Percentiles rank a stretch among this genome's conserved stretches.
These are phyloP conservation scores for Stercorarius parasiticus DNA, from an alignment of 2,113 vertebrate genomes.

Conservation along the genomic window DNA sequence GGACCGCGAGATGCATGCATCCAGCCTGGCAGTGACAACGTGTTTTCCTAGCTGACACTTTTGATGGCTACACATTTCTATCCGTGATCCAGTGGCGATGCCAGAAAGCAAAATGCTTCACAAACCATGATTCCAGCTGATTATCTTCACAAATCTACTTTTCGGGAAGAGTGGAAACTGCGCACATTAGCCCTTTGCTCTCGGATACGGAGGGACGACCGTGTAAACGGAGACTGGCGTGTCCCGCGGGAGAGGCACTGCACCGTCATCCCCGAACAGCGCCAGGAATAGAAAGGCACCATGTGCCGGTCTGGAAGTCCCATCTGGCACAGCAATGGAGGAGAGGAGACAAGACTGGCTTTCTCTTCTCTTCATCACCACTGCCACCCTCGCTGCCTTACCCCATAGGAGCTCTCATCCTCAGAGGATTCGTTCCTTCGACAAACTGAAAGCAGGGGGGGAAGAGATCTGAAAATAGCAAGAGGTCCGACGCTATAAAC, in stretches of 20 bases:
- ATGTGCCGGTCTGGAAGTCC: background rate
- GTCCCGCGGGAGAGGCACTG: background rate
- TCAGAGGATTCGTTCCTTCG: background rate
- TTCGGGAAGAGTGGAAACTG: background rate
- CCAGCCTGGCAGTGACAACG: background rate
- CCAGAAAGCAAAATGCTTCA: background rate
- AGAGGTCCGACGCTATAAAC: background rate
- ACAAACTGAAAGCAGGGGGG: background rate
- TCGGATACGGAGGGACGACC: background rate
- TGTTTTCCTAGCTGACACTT: background rate
- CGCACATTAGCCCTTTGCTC: background rate
- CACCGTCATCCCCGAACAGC: background rate
- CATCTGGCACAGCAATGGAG: background rate
- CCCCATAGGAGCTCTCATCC: background rate
- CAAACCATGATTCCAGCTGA: accelerated
- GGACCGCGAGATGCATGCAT: background rate
- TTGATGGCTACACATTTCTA: accelerated
- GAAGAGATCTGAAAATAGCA: constrained; percentile 1
- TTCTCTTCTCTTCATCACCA: background rate
- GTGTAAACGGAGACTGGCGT: background rate
- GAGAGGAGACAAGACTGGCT: background rate
- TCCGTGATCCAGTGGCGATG: accelerated
- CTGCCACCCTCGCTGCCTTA: background rate
- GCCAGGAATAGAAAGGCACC: background rate
- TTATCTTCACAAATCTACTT: background rate